phyloP scores from a whole-genome alignment of 2,888 invertebrate genomes.

The Sphinx pinastri region DNA sequence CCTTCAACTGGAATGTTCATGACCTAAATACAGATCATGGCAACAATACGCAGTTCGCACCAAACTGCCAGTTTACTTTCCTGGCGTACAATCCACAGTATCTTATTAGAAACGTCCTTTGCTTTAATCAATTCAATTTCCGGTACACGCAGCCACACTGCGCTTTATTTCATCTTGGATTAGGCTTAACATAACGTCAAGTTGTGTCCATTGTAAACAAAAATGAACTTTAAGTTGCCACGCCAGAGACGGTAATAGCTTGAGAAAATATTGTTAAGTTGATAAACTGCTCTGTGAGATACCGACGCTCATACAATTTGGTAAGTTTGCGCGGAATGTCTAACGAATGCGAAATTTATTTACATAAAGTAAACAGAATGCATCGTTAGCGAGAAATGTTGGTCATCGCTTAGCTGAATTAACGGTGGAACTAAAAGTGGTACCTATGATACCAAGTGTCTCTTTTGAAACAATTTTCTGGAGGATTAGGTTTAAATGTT shows the following conservation, averaged over 20 bases:
- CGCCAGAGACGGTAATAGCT: background rate
- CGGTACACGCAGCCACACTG: constrained; percentile 43
- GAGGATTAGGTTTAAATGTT: no score
- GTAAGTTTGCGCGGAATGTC: constrained; percentile 21
- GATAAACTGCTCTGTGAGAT: constrained; percentile 22
- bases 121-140: constrained; percentile 57
- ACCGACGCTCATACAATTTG: constrained; percentile 14
- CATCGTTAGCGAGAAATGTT: constrained; percentile 3
- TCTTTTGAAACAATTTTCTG: no score
- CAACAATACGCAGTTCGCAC: background rate
- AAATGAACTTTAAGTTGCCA: background rate
- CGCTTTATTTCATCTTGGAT: constrained; percentile 50
- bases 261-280: constrained; percentile 3
- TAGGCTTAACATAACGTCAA: constrained; percentile 35
- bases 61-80: background rate
- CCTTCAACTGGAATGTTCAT: no score
- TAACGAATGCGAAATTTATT: constrained; percentile 16
- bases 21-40: background rate
- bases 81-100: constrained; percentile 1
- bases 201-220: background rate
- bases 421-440: no score
- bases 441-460: no score
- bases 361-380: constrained; percentile 23
- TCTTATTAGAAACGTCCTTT: constrained; percentile 23
- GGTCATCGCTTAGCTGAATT: background rate